phyloP scores from a whole-genome alignment of 1,140 invertebrate species.

The Drosophila busckii region DNA sequence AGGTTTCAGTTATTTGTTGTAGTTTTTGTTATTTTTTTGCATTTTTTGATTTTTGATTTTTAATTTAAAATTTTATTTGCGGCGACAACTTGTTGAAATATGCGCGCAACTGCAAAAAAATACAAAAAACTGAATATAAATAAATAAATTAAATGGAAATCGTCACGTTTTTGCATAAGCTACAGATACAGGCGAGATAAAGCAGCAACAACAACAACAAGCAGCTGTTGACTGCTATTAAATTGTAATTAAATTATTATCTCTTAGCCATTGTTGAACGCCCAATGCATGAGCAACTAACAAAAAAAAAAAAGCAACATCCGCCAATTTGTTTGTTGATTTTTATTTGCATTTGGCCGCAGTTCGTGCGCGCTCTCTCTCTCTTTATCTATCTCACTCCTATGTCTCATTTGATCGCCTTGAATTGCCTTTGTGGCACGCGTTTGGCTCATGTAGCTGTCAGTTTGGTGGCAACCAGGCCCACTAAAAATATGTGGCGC shows the following conservation, averaged over 20 bases:
- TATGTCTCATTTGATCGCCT: no score
- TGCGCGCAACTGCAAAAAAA: no score
- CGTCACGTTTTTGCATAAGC: slow-evolving; percentile 33
- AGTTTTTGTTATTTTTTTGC: neutral
- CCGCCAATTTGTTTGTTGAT: slow-evolving; percentile 52
- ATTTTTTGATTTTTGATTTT: no score
- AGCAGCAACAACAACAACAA: slow-evolving; percentile 17
- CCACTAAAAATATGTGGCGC: no score
- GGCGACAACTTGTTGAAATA: no score
- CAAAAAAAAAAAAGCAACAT: slow-evolving; percentile 52
- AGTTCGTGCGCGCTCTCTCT: no score
- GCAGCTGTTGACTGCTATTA: slow-evolving; percentile 53
- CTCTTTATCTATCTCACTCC: no score
- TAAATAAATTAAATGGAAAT: slow-evolving; percentile 22
- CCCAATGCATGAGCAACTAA: slow-evolving; percentile 19
- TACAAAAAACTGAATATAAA: slow-evolving; percentile 1
- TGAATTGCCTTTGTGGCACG: no score
- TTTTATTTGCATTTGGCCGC: slow-evolving; percentile 6
- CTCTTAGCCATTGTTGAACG: slow-evolving; percentile 28
- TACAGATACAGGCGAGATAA: slow-evolving; percentile 15
- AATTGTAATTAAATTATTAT: slow-evolving; percentile 70
- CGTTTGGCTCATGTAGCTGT: no score
- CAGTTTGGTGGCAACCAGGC: no score
- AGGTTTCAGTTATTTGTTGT: neutral
- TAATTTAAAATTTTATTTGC: no score